Conservation (phyloP, 2,797 vertebrate species). For the Poecile montanus region DNA sequence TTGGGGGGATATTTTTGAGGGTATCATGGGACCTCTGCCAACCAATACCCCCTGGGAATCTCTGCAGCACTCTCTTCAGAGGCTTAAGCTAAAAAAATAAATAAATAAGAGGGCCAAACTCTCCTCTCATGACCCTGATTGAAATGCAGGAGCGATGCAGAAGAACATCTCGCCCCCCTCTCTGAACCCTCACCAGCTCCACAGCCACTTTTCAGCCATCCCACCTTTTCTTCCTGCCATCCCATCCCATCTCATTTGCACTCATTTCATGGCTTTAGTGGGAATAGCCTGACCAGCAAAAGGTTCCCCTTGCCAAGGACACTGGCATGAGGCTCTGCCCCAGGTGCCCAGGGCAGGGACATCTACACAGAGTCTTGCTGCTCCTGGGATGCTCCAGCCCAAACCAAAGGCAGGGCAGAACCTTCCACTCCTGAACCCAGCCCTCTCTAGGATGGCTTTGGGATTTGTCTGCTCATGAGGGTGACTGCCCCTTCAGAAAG, state of each 20-base stretch:
- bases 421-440: background rate
- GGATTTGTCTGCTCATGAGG: background rate
- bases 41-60: background rate
- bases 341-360: background rate
- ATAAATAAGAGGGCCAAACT: background rate
- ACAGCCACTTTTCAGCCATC: background rate
- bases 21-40: background rate
- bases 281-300: background rate
- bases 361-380: background rate
- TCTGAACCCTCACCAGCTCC: background rate
- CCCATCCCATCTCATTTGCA: background rate
- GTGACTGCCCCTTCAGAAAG: background rate
- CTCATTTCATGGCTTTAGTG: background rate
- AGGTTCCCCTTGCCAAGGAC: background rate
- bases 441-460: background rate
- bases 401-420: background rate
- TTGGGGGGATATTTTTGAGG: background rate
- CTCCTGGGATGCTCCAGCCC: background rate
- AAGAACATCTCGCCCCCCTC: rapidly evolving
- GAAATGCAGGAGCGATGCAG: background rate
- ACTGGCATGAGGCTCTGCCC: rapidly evolving
- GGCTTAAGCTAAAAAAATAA: background rate
- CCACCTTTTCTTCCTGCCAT: background rate
- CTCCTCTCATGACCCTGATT: background rate
- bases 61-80: background rate